A percentile compares a stretch with the other conserved stretches of the same genome.
Conservation (phyloP, 1,140 invertebrate species). For the Aradophagus sp. region DNA sequence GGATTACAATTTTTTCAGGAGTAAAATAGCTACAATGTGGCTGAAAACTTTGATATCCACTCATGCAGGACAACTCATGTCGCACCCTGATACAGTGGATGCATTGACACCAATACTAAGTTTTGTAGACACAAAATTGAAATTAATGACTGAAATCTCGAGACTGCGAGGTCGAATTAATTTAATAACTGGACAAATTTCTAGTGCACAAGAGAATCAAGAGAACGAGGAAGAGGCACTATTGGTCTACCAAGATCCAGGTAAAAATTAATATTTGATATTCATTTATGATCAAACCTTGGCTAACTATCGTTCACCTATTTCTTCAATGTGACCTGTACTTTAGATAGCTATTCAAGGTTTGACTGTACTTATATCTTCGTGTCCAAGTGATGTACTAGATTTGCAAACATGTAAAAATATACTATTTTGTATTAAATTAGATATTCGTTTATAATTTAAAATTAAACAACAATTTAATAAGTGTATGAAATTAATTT, state of each 20-base stretch:
- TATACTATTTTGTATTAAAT: no score
- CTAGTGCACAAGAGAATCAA: slow-evolving; percentile 66
- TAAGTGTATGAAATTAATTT: no score
- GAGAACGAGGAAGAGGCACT: slow-evolving; percentile 69
- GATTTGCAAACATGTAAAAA: no score
- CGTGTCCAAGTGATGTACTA: no score
- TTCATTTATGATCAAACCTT: background rate
- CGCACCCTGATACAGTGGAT: slow-evolving; percentile 76
- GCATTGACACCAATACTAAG: slow-evolving; percentile 77
- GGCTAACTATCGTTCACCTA: no score
- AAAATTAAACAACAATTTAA: no score
- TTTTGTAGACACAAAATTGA: slow-evolving; percentile 77
- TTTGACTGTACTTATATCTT: background rate
- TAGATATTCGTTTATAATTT: no score
- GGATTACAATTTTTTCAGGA: slow-evolving; percentile 74
- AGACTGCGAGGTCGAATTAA: slow-evolving; percentile 77
- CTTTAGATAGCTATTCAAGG: background rate
- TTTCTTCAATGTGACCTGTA: no score
- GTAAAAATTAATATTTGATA: slow-evolving; percentile 62
- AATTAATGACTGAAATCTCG: slow-evolving; percentile 75
- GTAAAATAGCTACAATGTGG: slow-evolving; percentile 78
- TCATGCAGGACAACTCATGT: slow-evolving; percentile 79
- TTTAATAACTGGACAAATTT: slow-evolving; percentile 77
- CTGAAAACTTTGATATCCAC: slow-evolving; percentile 76
- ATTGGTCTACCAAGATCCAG: slow-evolving; percentile 78